Evolutionary conservation across 2,888 invertebrate genomes (phyloP), one percentile per base, ranked within the genome.

Genomic region (Erpobdella octoculata): DNA sequence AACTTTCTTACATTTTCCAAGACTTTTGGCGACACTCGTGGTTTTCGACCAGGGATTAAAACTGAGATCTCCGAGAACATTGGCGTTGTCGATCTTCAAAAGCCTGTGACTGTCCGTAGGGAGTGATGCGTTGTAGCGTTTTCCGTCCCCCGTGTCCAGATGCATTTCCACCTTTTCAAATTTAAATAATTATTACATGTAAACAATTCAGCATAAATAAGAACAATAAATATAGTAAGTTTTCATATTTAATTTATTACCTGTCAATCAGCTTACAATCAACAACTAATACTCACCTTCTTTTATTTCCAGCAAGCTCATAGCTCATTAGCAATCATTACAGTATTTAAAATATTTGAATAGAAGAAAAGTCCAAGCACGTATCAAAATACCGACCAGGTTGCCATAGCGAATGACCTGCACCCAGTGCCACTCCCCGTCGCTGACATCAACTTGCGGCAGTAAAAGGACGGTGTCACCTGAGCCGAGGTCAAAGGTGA

Each of bases 361-460:
- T n/a, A n/a, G n/a, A n/a, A n/a, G n/a, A n/a, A 41, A 41, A 15
- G 46, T 41, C n/a, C 12, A 41, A 15, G n/a, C 12, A 12, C 46
- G n/a, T 41, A 12, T n/a, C n/a, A 41, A 41, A 41, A 1, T 9
- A 2, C 62, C 91, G n/a, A 95, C 93, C 8, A 93, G 91, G 68
- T 92, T 92, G 46, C 95, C 94, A 78, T 91, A 92, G 71, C 95
- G 88, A 77, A 90, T 90, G 0, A 95, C 91, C 76, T 90, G 88
- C 5, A 93, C 93, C 71, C 91, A 91, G 81, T 97, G 96, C 96
- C 96, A 96, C 79, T 93, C 93, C 0, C 96, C 96, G 70, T 77
- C 76, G 69, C 72, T 72, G n/a, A 75, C 76, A 12, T 74, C 73
- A 41, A 77, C 74, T 81, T 93, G 91, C 80, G 93, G 92, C 78